These are phyloP conservation scores for Apostichopus parvimensis DNA, from an alignment of 35 echinoderm and acorn worm species.

Conservation along the genomic window DNA sequence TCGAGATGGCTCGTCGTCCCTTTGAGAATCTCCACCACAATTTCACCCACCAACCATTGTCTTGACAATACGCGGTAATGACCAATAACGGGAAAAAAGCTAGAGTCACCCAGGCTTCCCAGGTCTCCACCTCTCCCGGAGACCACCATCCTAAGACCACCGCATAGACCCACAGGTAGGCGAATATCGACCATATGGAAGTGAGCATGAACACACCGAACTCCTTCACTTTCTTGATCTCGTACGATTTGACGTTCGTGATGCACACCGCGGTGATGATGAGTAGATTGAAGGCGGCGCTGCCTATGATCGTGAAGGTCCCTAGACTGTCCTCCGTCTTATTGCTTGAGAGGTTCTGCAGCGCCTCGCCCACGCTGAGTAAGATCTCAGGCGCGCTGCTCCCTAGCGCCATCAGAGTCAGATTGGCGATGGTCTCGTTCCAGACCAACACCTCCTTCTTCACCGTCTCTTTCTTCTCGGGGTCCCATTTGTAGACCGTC, in stretches of 20 bases:
- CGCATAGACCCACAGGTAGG: conserved; percentile 91
- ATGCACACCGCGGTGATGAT: conserved; percentile 95
- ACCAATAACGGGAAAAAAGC: conserved; percentile 82
- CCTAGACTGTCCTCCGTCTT: conserved; percentile 73
- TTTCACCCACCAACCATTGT: conserved; percentile 93
- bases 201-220: conserved; percentile 97
- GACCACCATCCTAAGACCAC: conserved; percentile 67
- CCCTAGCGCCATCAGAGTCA: conserved; percentile 95
- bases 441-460: conserved; percentile 90
- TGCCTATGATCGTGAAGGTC: conserved; percentile 97
- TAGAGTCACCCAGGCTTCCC: conserved; percentile 94
- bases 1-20: conserved; percentile 27
- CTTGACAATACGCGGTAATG: conserved; percentile 83
- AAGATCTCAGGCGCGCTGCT: conserved; percentile 97
- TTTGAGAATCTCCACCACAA: conserved; percentile 56
- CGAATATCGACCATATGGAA: conserved; percentile 95
- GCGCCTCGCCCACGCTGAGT: conserved; percentile 68
- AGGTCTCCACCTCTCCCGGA: conserved; percentile 64
- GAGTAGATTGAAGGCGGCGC: conserved; percentile 92
- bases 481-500: conserved; percentile 84
- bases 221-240: conserved; percentile 80
- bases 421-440: conserved; percentile 96
- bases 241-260: conserved; percentile 75
- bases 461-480: conserved; percentile 75
- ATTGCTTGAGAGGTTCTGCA: conserved; percentile 44